Conservation (phyloP, 2,113 vertebrate genomes). For the Calyptommatus sinebrachiatus region DNA sequence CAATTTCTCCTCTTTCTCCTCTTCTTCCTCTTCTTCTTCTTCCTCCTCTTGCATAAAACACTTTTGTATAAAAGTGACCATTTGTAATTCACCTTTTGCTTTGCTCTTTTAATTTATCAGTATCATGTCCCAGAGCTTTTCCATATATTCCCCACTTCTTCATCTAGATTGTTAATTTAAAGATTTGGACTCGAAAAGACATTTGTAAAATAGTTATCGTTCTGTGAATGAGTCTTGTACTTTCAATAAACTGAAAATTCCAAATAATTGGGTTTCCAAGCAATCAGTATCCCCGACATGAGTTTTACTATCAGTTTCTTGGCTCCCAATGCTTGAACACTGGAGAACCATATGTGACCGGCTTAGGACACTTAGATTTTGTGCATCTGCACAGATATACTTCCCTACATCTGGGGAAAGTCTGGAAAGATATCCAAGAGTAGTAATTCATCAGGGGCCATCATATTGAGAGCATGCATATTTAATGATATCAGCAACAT, state of each 20-base stretch:
- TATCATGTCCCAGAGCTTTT: background rate
- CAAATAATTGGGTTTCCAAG: background rate
- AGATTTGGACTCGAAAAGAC: background rate
- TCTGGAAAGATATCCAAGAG: slow-evolving; percentile 14
- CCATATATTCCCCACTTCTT: background rate
- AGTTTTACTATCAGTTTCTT: slow-evolving; percentile 4
- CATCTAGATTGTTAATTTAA: slow-evolving; percentile 14
- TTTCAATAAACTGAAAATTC: too few species aligned
- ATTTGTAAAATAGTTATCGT: background rate
- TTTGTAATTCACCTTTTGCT: too few species aligned
- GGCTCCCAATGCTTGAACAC: background rate
- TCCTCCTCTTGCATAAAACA: too few species aligned
- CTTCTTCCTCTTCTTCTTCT: too few species aligned
- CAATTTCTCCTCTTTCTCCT: too few species aligned
- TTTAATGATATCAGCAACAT: slow-evolving; percentile 9
- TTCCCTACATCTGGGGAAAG: slow-evolving; percentile 18
- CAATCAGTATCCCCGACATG: background rate
- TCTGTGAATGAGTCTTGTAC: background rate
- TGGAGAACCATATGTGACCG: background rate
- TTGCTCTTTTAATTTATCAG: background rate
- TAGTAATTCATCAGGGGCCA: slow-evolving; percentile 17
- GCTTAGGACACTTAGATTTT: slow-evolving; percentile 1
- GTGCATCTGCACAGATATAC: slow-evolving; percentile 2
- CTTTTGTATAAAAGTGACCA: too few species aligned
- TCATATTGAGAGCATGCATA: background rate